Conservation (phyloP, 2,113 vertebrate species). For the Xyrauchen texanus region DNA sequence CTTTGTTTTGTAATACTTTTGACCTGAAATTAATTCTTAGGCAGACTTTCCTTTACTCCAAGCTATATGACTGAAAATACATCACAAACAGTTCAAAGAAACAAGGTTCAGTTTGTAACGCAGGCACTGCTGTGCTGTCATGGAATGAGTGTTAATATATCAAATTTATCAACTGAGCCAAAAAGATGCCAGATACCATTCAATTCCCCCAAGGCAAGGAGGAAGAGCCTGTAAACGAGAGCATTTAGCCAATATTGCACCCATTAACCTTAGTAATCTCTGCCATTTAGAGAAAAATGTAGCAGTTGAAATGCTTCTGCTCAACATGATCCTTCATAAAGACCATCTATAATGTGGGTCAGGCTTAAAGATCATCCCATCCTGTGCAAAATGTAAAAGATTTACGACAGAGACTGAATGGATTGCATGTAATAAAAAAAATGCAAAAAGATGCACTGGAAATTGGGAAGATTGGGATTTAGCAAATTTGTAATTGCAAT, state of each 20-base stretch:
- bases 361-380: constrained; percentile 9
- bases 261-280: constrained; percentile 42
- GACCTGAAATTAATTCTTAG: constrained; percentile 35
- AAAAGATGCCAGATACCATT: constrained; percentile 32
- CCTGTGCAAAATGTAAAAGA: constrained; percentile 23
- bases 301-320: constrained; percentile 17
- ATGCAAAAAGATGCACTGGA: background rate
- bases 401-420: background rate
- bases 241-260: constrained; percentile 40
- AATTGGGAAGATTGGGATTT: background rate
- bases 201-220: constrained; percentile 23
- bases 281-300: constrained; percentile 44
- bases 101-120: constrained; percentile 29
- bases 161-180: constrained; percentile 40
- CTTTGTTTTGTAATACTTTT: constrained; percentile 4
- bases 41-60: constrained; percentile 19
- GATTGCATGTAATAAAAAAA: background rate
- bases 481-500: background rate
- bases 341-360: constrained; percentile 29
- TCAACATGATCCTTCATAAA: constrained; percentile 9
- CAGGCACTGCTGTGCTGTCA: constrained; percentile 28
- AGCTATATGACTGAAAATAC: constrained; percentile 35
- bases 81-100: background rate
- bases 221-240: constrained; percentile 35
- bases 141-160: constrained; percentile 49